Evolutionary conservation across 2,888 invertebrate genomes (phyloP), one percentile per base, ranked within the genome.

Genomic region (Matsumyia berberina): DNA sequence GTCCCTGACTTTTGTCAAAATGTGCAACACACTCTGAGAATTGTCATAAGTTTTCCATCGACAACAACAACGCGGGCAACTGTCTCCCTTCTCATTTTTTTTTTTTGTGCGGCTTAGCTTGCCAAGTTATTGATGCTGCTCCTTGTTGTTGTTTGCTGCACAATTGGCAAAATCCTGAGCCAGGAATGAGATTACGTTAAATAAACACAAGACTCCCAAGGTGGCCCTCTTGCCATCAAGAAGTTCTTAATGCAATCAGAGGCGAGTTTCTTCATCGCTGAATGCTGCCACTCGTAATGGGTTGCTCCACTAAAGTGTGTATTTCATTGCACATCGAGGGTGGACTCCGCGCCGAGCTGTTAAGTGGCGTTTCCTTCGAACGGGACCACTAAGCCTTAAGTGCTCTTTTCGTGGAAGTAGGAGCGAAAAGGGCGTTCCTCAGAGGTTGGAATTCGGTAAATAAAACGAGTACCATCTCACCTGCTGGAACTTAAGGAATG

Each of bases 181-280:
- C 53, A 64, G 44, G 58, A 78, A 46, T 62, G 39, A 67, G 73
- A 83, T 78, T 78, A 78, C 78, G 67, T 73, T 78, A 83, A 83
- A 78, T 78, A 83, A 83, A 83, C 49, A 83, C 60, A 24, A 24
- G 33, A 67, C 73, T 78, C 55, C n/a, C n/a, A 55, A 39, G 51
- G 31, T 35, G 78, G 37, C 60, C 53, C 46, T 49, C 57, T 37
- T 46, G 39, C 80, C 49, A 70, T 19, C 42, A 53, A 44, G 35
- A 66, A 81, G 53, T 78, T 70, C 46, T 73, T 73, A 83, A 83
- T 83, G 82, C 78, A 78, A 83, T 83, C 82, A 73, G 72, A 83
- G 82, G 78, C 78, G 51, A 78, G 73, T 78, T 83, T 62, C 53
- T 73, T 53, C 39, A 60, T 62, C 60, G 72, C 64, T 72, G 66